Evolutionary conservation across 2,888 invertebrate species (phyloP).

Genomic region (Melanotus villosus): DNA sequence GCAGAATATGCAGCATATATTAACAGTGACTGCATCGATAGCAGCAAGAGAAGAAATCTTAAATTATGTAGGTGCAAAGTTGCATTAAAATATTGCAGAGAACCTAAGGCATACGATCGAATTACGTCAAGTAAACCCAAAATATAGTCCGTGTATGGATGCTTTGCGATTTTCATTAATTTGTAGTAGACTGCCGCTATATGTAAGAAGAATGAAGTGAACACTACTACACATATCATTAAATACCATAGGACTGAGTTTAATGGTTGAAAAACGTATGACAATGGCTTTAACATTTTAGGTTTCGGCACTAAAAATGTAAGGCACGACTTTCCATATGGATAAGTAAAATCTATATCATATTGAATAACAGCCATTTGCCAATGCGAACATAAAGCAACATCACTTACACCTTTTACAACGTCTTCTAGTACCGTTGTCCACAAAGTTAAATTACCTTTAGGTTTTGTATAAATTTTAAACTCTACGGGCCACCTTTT

Average conservation of each 20-base stretch:
- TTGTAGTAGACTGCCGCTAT: neutral
- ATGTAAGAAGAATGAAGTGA: neutral
- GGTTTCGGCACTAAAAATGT: constrained; percentile 52
- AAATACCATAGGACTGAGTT: constrained; percentile 21
- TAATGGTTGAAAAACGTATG: constrained; percentile 38
- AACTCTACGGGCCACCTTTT: constrained; percentile 19
- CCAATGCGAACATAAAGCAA: constrained; percentile 27
- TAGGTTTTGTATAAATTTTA: neutral
- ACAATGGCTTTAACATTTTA: constrained; percentile 14
- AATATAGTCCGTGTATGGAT: constrained; percentile 15
- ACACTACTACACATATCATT: constrained; percentile 7
- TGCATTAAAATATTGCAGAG: neutral
- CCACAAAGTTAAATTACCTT: too few species aligned
- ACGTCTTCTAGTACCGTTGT: neutral
- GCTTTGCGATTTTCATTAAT: neutral
- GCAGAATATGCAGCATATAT: constrained; percentile 33
- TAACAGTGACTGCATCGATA: constrained; percentile 7
- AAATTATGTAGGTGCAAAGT: too few species aligned
- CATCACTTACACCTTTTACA: neutral
- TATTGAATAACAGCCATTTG: neutral
- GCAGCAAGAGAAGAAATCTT: neutral
- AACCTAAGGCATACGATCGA: constrained; percentile 9
- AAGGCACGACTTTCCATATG: constrained; percentile 46
- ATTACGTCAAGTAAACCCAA: constrained; percentile 13
- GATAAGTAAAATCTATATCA: constrained; percentile 21